Evolutionary conservation across 2,113 vertebrate species (phyloP).

Genomic region (Mustela nigripes): DNA sequence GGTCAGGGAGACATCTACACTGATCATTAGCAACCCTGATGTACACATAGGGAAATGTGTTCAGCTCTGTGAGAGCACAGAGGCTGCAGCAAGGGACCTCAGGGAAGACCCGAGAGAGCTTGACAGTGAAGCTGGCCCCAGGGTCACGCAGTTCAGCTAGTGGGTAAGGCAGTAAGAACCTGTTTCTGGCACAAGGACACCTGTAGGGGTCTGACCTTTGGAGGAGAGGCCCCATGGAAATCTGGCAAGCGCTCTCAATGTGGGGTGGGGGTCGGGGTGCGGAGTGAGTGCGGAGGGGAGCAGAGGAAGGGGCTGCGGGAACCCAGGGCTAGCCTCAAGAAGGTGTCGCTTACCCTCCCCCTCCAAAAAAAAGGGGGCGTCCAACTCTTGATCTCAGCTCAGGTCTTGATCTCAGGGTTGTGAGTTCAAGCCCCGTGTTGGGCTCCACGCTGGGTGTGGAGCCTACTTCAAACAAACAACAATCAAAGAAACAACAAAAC

Average conservation of each 20-base stretch:
- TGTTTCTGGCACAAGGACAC: not conserved
- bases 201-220: not conserved
- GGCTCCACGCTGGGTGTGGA: not conserved
- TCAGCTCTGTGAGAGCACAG: not conserved
- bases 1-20: accelerated
- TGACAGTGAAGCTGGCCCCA: not conserved
- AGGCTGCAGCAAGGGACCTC: not conserved
- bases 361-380: not conserved
- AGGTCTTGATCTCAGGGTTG: not conserved
- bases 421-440: accelerated
- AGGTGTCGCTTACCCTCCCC: not conserved
- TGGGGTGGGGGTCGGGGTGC: not conserved
- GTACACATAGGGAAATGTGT: not conserved
- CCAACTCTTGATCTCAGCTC: not conserved
- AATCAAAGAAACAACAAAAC: not conserved
- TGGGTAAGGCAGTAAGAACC: not conserved
- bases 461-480: not conserved
- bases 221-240: not conserved
- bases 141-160: accelerated
- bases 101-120: not conserved
- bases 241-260: not conserved
- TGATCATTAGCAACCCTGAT: not conserved
- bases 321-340: not conserved
- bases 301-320: not conserved
- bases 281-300: not conserved